These are phyloP conservation scores for Bedellia somnulentella DNA, from an alignment of 2,888 invertebrate species.

Conservation along the genomic window DNA sequence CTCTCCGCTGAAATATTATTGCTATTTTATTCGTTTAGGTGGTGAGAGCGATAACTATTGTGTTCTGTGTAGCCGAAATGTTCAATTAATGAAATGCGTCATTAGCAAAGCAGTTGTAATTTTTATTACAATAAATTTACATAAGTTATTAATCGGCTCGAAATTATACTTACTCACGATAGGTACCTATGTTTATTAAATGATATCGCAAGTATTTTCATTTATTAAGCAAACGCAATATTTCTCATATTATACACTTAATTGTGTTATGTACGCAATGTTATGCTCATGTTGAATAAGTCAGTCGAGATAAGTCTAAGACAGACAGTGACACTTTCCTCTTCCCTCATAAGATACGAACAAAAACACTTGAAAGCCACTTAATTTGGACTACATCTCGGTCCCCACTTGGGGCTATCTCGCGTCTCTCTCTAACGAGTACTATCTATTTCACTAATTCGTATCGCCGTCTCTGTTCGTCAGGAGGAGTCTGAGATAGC, in stretches of 20 bases:
- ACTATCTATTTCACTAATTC: no score
- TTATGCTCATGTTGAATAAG: no score
- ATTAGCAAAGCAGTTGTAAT: no score
- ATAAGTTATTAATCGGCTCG: no score
- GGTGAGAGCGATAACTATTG: not conserved
- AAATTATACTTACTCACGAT: no score
- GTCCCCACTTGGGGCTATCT: slow-evolving; percentile 30
- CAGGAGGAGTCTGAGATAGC: slow-evolving; percentile 52
- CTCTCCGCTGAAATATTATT: slow-evolving; percentile 1
- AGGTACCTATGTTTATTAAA: no score
- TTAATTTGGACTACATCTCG: slow-evolving; percentile 45
- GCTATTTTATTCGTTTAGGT: slow-evolving; percentile 1
- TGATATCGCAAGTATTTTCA: no score
- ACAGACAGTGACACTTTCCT: slow-evolving; percentile 43
- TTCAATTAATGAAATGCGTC: no score
- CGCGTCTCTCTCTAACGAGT: slow-evolving; percentile 32
- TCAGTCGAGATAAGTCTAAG: not conserved
- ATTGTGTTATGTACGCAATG: no score
- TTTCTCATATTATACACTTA: no score
- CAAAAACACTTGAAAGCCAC: slow-evolving; percentile 45
- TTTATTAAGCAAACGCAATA: no score
- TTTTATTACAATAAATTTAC: no score
- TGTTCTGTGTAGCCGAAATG: not conserved
- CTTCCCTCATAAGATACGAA: slow-evolving; percentile 39
- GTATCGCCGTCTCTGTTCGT: slow-evolving; percentile 40